These are phyloP conservation scores for Synergus laeviventris DNA, from an alignment of 2,888 invertebrate genomes.

Conservation along the genomic window DNA sequence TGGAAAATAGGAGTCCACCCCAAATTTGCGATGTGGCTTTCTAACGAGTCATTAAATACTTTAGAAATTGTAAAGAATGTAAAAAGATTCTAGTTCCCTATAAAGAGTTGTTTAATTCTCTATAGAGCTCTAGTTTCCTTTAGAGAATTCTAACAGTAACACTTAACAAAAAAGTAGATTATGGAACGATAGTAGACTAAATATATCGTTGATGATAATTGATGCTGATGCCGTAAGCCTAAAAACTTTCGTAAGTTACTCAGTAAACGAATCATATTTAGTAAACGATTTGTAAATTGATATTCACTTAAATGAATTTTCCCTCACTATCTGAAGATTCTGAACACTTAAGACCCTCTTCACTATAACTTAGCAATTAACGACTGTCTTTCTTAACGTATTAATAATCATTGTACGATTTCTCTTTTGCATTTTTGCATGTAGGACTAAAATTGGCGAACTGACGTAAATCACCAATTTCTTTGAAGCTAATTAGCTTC, in stretches of 20 bases:
- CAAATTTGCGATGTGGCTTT: background rate
- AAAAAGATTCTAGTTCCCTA: background rate
- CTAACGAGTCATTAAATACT: constrained; percentile 22
- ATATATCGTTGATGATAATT: constrained; percentile 40
- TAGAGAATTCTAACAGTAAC: constrained; percentile 25
- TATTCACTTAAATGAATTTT: background rate
- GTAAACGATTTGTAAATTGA: constrained; percentile 9
- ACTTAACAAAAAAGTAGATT: constrained; percentile 4
- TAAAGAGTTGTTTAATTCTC: background rate
- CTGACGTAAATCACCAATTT: constrained; percentile 18
- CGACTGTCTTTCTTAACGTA: constrained; percentile 13
- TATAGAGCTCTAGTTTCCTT: constrained; percentile 5
- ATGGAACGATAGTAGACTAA: constrained; percentile 4
- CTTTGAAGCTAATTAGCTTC: constrained; percentile 17
- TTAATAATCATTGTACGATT: background rate
- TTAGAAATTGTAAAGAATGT: background rate
- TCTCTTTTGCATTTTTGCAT: background rate
- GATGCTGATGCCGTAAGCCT: constrained; percentile 15
- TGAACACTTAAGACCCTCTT: constrained; percentile 10
- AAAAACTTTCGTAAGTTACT: constrained; percentile 31
- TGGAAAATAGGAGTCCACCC: background rate
- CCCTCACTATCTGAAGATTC: background rate
- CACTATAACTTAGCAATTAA: constrained; percentile 27
- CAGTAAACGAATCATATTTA: constrained; percentile 13
- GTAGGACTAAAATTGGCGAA: background rate